Evolutionary conservation across 2,888 invertebrate species (phyloP), one percentile per base, ranked within the genome.

Genomic region (Exocentrus adspersus): DNA sequence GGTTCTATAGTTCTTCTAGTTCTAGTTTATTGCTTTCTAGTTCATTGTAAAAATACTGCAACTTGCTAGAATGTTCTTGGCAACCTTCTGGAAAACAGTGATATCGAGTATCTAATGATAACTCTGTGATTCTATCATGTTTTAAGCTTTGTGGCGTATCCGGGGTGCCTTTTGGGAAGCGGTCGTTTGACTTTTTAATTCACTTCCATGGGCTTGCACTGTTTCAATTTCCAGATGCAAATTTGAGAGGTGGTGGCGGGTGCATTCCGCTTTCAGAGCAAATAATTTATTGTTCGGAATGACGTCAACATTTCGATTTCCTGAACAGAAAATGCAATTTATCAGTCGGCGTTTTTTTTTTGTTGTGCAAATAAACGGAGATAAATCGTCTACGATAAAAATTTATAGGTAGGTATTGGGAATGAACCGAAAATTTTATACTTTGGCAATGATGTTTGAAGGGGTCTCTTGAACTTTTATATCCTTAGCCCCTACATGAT

Each of bases 201-300:
- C 14, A 14, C 14, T 28, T 28, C 48, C 14, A 9, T 4, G 10
- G 46, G 14, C 21, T 21, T 20, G 20, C 5, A 20, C 1, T 48
- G 12, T 48, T 48, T 48, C 6, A 48, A 16, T 48, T 48, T 9
- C 24, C 48, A 28, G 48, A 46, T 46, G 46, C 21, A 46, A 46
- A 46, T 37, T 37, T 12, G 37, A 37, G 14, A 37, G 37, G 37
- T 37, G 37, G 37, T 7, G 3, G n/a, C 37, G 10, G 37, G n/a
- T 5, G 37, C 37, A n/a, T 12, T n/a, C 2, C 37, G 37, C 37
- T 37, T 2, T 37, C 37, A 14, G 14, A 14, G 37, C 37, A n/a
- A 37, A 37, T 37, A 37, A 37, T 37, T 37, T 37, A 37, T 37
- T 37, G 12, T 37, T 7, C 4, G 4, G 37, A n/a, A 37, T 37